Conservation (phyloP, 2,797 vertebrate genomes). For the Tenualosa ilisha region DNA sequence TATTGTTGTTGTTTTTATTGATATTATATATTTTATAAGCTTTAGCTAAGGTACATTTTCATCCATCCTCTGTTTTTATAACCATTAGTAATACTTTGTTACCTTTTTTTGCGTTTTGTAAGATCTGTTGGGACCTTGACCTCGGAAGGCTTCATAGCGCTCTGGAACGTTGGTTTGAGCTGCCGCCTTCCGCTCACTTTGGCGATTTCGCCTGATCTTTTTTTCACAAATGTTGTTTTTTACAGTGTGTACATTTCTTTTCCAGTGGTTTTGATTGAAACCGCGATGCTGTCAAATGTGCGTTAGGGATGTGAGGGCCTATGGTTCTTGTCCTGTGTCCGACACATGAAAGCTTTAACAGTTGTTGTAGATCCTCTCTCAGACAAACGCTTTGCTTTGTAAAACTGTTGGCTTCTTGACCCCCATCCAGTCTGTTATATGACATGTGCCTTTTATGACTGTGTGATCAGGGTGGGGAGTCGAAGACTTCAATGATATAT, state of each 20-base stretch:
- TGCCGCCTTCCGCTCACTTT: constrained; percentile 39
- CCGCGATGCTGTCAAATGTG: background rate
- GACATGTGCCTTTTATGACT: constrained; percentile 10
- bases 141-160: constrained; percentile 36
- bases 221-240: background rate
- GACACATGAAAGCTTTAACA: constrained; percentile 23
- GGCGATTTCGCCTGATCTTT: constrained; percentile 44
- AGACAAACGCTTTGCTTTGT: background rate
- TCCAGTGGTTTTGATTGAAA: constrained; percentile 14
- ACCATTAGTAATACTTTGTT: constrained; percentile 65
- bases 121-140: constrained; percentile 45
- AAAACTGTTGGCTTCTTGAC: background rate
- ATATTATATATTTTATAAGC: constrained; percentile 78
- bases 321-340: constrained; percentile 1
- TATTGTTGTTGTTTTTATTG: constrained; percentile 73
- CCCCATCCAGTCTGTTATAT: background rate
- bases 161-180: constrained; percentile 37
- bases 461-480: background rate
- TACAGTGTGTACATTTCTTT: background rate
- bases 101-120: constrained; percentile 58
- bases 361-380: background rate
- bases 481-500: background rate
- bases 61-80: constrained; percentile 63
- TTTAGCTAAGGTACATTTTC: constrained; percentile 75
- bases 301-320: background rate